phyloP scores from a whole-genome alignment of 2,113 vertebrate genomes.

The Ptychochromis oligacanthus region DNA sequence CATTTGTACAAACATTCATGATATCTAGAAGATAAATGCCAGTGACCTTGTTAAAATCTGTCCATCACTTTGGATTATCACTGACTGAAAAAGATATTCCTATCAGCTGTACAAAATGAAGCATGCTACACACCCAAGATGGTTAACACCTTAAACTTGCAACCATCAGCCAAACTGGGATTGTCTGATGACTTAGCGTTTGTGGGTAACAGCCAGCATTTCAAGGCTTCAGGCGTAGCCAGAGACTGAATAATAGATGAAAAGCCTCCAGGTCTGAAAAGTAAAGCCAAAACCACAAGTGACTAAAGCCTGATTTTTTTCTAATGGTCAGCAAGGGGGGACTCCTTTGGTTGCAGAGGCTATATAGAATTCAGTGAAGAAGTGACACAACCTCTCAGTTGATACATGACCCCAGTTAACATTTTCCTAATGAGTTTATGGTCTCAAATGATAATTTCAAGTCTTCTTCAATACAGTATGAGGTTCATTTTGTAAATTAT shows the following conservation, averaged over 20 bases:
- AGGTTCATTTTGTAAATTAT: too few species aligned
- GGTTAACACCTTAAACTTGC: not conserved
- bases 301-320: not conserved
- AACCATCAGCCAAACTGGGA: not conserved
- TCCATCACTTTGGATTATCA: too few species aligned
- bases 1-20: not conserved
- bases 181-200: slow-evolving; percentile 1
- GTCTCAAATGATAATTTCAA: not conserved
- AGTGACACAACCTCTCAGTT: not conserved
- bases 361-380: not conserved
- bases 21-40: too few species aligned
- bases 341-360: not conserved
- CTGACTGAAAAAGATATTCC: too few species aligned
- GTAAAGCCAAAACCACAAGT: not conserved
- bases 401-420: not conserved
- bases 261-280: not conserved
- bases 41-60: too few species aligned
- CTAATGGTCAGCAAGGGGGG: not conserved
- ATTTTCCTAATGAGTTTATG: not conserved
- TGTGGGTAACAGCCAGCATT: not conserved
- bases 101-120: too few species aligned
- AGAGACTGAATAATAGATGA: not conserved
- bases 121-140: too few species aligned
- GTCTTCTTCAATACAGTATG: too few species aligned
- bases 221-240: not conserved